These are phyloP conservation scores for Lithosia quadra DNA, from an alignment of 2,888 invertebrate genomes.

Conservation along the genomic window DNA sequence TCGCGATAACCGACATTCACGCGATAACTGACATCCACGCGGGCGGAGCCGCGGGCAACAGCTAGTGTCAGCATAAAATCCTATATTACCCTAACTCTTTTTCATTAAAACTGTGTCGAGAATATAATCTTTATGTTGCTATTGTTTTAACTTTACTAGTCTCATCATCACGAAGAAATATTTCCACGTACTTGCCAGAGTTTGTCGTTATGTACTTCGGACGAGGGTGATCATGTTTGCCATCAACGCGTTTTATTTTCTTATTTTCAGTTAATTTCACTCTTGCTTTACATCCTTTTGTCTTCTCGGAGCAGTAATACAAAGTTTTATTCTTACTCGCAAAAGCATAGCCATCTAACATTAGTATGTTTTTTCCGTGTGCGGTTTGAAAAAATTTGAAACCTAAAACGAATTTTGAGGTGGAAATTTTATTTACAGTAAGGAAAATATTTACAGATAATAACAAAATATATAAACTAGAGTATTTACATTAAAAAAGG, in stretches of 20 bases:
- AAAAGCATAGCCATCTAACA: slow-evolving; percentile 50
- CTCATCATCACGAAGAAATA: slow-evolving; percentile 8
- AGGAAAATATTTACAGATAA: no score
- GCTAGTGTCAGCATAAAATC: no score
- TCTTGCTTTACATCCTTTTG: slow-evolving; percentile 29
- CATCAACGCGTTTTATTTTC: neutral
- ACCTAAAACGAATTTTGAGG: slow-evolving; percentile 1
- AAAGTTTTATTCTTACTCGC: neutral
- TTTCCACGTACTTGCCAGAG: slow-evolving; percentile 9
- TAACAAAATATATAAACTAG: no score
- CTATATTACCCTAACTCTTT: no score
- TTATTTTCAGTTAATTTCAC: slow-evolving; percentile 8
- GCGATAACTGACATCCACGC: no score
- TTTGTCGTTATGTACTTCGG: neutral
- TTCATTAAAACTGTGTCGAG: no score
- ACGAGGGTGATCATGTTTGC: neutral
- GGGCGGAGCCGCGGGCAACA: no score
- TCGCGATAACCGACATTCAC: no score
- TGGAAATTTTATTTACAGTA: no score
- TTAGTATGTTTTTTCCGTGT: slow-evolving; percentile 9
- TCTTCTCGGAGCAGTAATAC: slow-evolving; percentile 24
- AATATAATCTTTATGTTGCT: no score
- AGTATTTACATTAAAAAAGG: no score
- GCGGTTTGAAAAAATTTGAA: slow-evolving; percentile 5
- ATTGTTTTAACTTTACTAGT: neutral